Evolutionary conservation across 2,113 vertebrate species (phyloP), one percentile per base, ranked within the genome.

Genomic region (Eublepharis macularius): DNA sequence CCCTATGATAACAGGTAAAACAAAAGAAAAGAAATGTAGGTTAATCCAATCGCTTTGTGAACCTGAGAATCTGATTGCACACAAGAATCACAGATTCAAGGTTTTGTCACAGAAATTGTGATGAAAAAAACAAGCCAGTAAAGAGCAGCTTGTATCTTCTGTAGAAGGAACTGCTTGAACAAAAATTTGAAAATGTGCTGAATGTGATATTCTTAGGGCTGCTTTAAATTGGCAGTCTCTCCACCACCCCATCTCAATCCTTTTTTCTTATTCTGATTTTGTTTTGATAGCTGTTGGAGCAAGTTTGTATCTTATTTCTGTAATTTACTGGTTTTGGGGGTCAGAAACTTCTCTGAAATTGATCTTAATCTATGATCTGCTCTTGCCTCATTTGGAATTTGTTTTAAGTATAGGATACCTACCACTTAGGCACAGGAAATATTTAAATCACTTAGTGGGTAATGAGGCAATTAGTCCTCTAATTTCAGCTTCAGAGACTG

Each of bases 1-100:
- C 85, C 49, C 45, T 47, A 10, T 13, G 85, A 76, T 32, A 60
- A 57, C 80, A 17, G 47, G 76, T 87, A 85, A 80, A 87, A 39
- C 47, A 0, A 54, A 66, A 12, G 72, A 57, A 24, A 57, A 2
- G 57, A 60, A 60, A 60, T 60, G 26, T 26, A 63, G 1, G 9
- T 63, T 63, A 63, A 74, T 74, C 41, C 17, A 74, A 41, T 74
- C 24, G 41, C 21, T 26, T 43, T 74, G 72, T 43, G 24, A 24
- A 4, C 34, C 34, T 24, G 9, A 21, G 9, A 21, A 39, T 45
- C 26, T 29, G 72, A 45, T 43, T 73, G 39, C 39, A 26, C 3
- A 43, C 41, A 24, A 72, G 69, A 43, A 26, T 21, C 39, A 21
- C 70, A 43, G 11, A 43, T 21, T 16, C 36, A 70, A 41, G 69